These are phyloP conservation scores for Tragelaphus buxtoni DNA, from an alignment of 2,113 vertebrate genomes.

Conservation along the genomic window DNA sequence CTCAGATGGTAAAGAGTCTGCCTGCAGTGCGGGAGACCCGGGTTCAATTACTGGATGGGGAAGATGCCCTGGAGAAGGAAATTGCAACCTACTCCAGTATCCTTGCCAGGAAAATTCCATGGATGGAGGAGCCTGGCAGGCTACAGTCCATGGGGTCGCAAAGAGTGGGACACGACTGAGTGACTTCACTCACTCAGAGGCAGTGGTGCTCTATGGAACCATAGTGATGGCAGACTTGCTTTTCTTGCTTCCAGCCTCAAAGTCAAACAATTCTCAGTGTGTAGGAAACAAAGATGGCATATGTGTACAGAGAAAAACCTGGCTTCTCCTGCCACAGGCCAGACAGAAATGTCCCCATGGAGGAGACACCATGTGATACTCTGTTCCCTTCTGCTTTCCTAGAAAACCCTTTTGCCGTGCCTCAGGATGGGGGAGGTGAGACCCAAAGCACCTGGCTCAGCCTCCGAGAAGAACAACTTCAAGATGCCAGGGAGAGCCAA, in stretches of 20 bases:
- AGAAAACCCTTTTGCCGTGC: slow-evolving; percentile 70
- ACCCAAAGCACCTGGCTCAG: slow-evolving; percentile 51
- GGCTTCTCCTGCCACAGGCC: background rate
- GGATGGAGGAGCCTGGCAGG: background rate
- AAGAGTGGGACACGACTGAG: background rate
- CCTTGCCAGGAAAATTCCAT: background rate
- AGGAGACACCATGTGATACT: background rate
- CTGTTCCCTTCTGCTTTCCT: slow-evolving; percentile 5
- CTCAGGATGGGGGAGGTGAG: slow-evolving; percentile 81
- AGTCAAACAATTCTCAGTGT: background rate
- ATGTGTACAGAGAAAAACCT: background rate
- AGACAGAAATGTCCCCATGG: background rate
- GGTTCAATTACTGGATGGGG: background rate
- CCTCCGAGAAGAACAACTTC: slow-evolving; percentile 58
- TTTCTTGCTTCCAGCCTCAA: background rate
- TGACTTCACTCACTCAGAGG: background rate
- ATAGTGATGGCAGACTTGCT: background rate
- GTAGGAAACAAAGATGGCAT: background rate
- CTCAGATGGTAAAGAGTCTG: background rate
- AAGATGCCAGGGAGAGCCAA: slow-evolving; percentile 1
- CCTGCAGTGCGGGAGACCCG: background rate
- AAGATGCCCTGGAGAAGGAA: background rate
- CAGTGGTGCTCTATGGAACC: rapidly evolving
- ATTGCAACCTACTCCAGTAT: background rate
- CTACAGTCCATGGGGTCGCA: background rate